Evolutionary conservation across 1,140 invertebrate species (phyloP), one percentile per base, ranked within the genome.

Genomic region (Ectropis grisescens): DNA sequence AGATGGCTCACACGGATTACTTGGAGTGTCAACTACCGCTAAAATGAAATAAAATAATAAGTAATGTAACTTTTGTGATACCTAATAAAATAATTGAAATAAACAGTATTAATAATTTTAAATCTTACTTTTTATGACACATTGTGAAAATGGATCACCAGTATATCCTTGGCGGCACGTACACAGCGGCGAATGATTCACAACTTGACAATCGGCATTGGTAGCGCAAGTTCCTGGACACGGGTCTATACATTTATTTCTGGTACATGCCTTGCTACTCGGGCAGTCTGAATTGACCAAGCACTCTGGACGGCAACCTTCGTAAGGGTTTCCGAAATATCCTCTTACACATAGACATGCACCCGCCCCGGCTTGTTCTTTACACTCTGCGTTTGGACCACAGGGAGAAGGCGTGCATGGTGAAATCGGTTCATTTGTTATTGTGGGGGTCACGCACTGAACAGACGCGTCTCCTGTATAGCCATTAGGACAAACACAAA

Each of bases 121-220:
- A 19, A 19, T n/a, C 66, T 51, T 74, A 76, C 69, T 42, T 68
- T 47, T 48, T 13, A 40, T 14, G 19, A 33, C 41, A 50, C 90
- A 91, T 33, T 81, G 84, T 30, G 79, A 75, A 45, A 90, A 88
- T 2, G 92, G 88, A 75, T 93, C 89, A 44, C 92, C 92, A 26
- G 85, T 88, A 38, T 86, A 92, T 37, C 88, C 87, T 12, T 81
- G 48, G n/a, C 87, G 81, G 60, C 91, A 93, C 16, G 85, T 87
- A 58, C 92, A 94, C 30, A 89, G 85, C 12, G 92, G 90, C n/a
- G 88, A 84, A 74, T 93, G 91, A 65, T 91, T 92, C 1, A 87
- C 84, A 1, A 92, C 89, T 52, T 84, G 82, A 66, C 92, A 93
- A 35, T 89, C 84, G 2, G 92, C 90, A 74, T 90, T 89, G 14